Evolutionary conservation across 1,140 invertebrate genomes (phyloP), one percentile per base, ranked within the genome.

Genomic region (Aricia agestis): DNA sequence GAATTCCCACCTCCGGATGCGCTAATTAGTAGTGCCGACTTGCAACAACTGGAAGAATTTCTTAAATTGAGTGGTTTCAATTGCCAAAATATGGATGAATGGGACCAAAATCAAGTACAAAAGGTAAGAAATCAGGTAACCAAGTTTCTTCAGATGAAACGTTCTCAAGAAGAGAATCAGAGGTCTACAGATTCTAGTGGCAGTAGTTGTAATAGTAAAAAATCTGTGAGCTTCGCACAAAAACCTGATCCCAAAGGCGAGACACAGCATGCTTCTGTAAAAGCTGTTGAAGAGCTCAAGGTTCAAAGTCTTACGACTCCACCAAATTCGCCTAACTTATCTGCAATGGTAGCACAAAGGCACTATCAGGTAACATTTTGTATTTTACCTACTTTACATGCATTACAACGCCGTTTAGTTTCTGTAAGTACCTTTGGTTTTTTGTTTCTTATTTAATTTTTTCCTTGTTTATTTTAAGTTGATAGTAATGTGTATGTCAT

Each of bases 291-390:
- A 72, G 88, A 93, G 68, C 70, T 87, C 52, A 91, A 91, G 78
- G 82, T 83, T 72, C 82, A 87, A 63, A 89, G 80, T 75, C 86
- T 93, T 18, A 88, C 92, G 59, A 95, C 95, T 42, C 95, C 95
- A 69, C 95, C 95, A 57, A 95, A 95, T 82, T 95, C 95, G 32
- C 95, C 95, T 36, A 95, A 95, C 86, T 94, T 95, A 75, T 95
- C 94, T 52, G 92, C 93, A 73, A 90, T 93, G 73, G 79, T 92
- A 78, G 87, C 87, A 71, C 92, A 93, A 72, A 90, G 91, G 78
- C 87, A 86, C 73, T 93, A 92, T 82, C 92, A 93, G 92, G 90
- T 92, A 89, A 86, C 68, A 70, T 75, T 80, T 78, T 73, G 72
- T 78, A 77, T 74, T 76, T 69, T 75, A 59, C 36, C 25, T 69